Evolutionary conservation across 1,140 invertebrate species (phyloP), one percentile per base, ranked within the genome.

Genomic region (Fopius arisanus): DNA sequence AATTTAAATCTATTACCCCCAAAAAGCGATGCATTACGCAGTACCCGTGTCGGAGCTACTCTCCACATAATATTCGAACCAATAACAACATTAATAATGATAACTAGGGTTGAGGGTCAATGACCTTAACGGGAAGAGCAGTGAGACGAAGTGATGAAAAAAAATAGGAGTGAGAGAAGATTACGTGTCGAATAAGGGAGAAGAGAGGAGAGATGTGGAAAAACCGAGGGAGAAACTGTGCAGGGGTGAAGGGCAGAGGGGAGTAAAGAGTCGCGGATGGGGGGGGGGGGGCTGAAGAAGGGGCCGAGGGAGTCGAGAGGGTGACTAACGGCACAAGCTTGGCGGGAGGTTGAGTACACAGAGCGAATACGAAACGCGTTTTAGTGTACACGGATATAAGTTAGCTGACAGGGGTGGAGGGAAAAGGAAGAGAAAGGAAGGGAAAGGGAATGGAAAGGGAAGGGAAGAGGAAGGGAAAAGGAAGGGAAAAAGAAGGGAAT

Each of bases 241-340:
- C 16, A 59, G 28, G 10, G 16, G 40, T 26, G 59, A 81, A 77
- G 77, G 67, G 77, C 67, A 23, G 10, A 23, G 29, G 23, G 16
- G 67, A 51, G 7, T n/a, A 21, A 54, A 26, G 48, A 48, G 41
- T n/a, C n/a, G n/a, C n/a, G n/a, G 41, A 51, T 26, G 29, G 33
- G 31, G 43, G n/a, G 19, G 19, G 28, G 9, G 16, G 48, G 67
- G 43, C 6, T 9, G 23, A 19, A 51, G 40, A 12, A 16, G 16
- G 23, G 16, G n/a, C n/a, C 26, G 51, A 10, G 6, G 19, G 59
- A 37, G 81, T 81, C 67, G 78, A 80, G 73, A 79, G 80, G 79
- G 77, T 83, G 82, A 83, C 82, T 83, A 83, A 83, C 82, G 80
- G 76, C 28, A 76, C 75, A 65, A 76, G 80, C 72, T n/a, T 78